Conservation (phyloP, 1,140 invertebrate genomes). For the Nasonia longicornis region DNA sequence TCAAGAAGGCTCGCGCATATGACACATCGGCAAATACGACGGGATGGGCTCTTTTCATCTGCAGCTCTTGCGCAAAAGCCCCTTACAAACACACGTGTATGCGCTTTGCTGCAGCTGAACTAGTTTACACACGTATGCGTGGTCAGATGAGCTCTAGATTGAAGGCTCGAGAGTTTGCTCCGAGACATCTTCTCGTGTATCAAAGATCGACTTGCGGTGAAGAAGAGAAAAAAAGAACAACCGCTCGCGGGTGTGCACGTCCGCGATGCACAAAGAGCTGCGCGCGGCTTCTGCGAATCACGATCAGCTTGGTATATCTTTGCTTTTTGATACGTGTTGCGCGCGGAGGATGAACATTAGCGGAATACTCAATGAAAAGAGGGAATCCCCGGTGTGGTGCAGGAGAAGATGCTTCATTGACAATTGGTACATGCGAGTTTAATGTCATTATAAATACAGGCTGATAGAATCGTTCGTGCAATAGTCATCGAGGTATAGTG, state of each 20-base stretch:
- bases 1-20: neutral
- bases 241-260: neutral
- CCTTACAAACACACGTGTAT: neutral
- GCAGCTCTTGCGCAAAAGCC: neutral
- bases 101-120: neutral
- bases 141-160: no score
- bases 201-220: no score
- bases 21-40: conserved; percentile 28
- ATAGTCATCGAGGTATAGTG: no score
- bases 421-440: neutral
- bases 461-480: no score
- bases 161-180: no score
- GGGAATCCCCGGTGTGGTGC: conserved; percentile 7
- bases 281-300: conserved; percentile 21
- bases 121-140: neutral
- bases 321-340: conserved; percentile 28
- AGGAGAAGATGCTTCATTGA: neutral
- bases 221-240: no score
- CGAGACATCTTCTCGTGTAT: no score
- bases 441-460: neutral
- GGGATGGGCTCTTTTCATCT: neutral
- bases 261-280: conserved; percentile 12
- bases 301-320: conserved; percentile 9
- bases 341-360: conserved; percentile 28
- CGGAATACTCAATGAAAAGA: conserved; percentile 34